These are phyloP conservation scores for Eumaeus atala DNA, from an alignment of 1,140 invertebrate species.

Conservation along the genomic window DNA sequence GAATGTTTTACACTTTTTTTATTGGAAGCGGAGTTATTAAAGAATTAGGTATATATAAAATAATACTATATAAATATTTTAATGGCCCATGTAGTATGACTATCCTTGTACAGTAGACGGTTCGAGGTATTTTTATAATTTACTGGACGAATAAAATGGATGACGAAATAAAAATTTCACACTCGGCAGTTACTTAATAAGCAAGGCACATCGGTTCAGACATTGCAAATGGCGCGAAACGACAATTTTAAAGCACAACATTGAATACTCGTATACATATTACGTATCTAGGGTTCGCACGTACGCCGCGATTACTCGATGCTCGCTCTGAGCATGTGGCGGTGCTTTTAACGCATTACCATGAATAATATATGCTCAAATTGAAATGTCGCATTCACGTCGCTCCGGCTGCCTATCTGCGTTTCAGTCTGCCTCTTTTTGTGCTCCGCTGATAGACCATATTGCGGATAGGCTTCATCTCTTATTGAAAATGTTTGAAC, in stretches of 20 bases:
- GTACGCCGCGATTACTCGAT: constrained; percentile 61
- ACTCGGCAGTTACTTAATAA: no score
- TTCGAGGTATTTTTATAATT: no score
- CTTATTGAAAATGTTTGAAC: constrained; percentile 27
- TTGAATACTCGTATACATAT: constrained; percentile 50
- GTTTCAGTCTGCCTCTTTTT: constrained; percentile 45
- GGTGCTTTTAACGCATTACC: constrained; percentile 72
- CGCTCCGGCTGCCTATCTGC: constrained; percentile 55
- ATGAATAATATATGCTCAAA: constrained; percentile 72
- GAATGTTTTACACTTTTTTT: no score
- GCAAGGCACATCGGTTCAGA: constrained; percentile 17
- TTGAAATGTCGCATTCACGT: constrained; percentile 72
- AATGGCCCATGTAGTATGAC: no score
- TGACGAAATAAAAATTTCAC: no score
- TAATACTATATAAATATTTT: no score
- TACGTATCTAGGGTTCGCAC: constrained; percentile 47
- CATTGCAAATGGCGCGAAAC: constrained; percentile 63
- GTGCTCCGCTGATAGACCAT: constrained; percentile 47
- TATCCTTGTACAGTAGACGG: no score
- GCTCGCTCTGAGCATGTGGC: constrained; percentile 44
- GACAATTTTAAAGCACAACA: constrained; percentile 69
- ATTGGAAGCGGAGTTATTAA: neutral
- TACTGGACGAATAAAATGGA: no score
- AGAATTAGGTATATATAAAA: no score
- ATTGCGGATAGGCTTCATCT: constrained; percentile 55